These are phyloP conservation scores for Phaetusa simplex DNA, from an alignment of 2,113 vertebrate species.

Conservation along the genomic window DNA sequence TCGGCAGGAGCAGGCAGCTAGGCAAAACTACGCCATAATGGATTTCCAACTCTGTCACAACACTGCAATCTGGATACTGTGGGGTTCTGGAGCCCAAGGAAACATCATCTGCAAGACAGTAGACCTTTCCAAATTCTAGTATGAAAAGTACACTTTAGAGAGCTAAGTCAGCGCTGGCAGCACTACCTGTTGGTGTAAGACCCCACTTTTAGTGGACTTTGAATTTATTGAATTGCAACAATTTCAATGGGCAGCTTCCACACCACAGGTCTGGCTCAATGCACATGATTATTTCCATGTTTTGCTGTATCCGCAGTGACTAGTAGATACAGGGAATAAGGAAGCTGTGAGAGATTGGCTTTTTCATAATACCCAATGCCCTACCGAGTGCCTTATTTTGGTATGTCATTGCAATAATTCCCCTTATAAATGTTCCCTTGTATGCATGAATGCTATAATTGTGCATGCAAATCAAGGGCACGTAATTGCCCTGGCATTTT, in stretches of 20 bases:
- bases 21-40: not conserved
- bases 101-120: not conserved
- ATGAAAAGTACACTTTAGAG: not conserved
- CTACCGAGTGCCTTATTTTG: not conserved
- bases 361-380: not conserved
- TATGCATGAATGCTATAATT: not conserved
- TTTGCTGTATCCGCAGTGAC: not conserved
- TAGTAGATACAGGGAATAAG: not conserved
- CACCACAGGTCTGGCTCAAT: not conserved
- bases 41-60: not conserved
- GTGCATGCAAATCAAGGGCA: not conserved
- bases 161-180: not conserved
- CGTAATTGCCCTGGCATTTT: not conserved
- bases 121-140: not conserved
- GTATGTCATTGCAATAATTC: not conserved
- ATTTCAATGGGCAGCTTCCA: not conserved
- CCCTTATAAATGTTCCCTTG: not conserved
- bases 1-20: not conserved
- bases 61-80: rapidly evolving
- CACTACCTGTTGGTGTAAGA: not conserved
- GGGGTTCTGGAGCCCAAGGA: not conserved
- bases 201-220: not conserved
- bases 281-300: not conserved
- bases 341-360: not conserved
- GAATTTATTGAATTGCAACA: not conserved